phyloP scores from a whole-genome alignment of 2,888 invertebrate genomes.

The Heliconius aoede region DNA sequence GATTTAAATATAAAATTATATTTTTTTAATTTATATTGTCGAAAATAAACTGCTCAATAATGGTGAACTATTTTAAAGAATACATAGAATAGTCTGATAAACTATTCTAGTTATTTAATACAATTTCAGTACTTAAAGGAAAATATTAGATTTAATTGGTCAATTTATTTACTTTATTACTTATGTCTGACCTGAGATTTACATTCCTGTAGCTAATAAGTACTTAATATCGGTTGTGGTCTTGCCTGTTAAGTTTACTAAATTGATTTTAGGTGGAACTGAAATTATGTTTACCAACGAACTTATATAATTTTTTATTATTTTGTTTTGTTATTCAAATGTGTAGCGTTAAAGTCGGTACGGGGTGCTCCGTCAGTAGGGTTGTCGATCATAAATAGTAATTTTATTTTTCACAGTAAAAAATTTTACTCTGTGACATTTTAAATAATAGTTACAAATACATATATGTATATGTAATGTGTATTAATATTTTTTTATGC shows the following conservation, averaged over 20 bases:
- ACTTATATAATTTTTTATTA: slow-evolving; percentile 60
- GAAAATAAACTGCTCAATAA: slow-evolving; percentile 39
- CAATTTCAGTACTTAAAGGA: slow-evolving; percentile 33
- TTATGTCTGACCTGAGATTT: slow-evolving; percentile 39
- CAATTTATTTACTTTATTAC: slow-evolving; percentile 28
- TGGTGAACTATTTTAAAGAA: slow-evolving; percentile 29
- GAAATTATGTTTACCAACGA: slow-evolving; percentile 83
- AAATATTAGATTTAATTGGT: slow-evolving; percentile 26
- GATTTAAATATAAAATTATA: slow-evolving; percentile 30
- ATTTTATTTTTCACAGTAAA: background rate
- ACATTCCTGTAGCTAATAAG: slow-evolving; percentile 83
- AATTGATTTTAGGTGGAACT: slow-evolving; percentile 78
- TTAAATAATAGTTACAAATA: too few species aligned
- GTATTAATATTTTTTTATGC: slow-evolving; percentile 9
- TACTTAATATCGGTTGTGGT: slow-evolving; percentile 85
- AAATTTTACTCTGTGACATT: background rate
- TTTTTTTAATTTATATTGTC: slow-evolving; percentile 26
- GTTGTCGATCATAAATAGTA: slow-evolving; percentile 10
- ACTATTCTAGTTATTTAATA: slow-evolving; percentile 9
- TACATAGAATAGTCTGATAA: slow-evolving; percentile 4
- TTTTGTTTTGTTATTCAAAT: slow-evolving; percentile 72
- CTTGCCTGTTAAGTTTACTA: slow-evolving; percentile 84
- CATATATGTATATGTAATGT: background rate
- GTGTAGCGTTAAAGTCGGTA: slow-evolving; percentile 63
- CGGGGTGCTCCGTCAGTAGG: slow-evolving; percentile 64